Evolutionary conservation across 2,888 invertebrate species (phyloP), one percentile per base, ranked within the genome.

Genomic region (Drosophila mulleri): DNA sequence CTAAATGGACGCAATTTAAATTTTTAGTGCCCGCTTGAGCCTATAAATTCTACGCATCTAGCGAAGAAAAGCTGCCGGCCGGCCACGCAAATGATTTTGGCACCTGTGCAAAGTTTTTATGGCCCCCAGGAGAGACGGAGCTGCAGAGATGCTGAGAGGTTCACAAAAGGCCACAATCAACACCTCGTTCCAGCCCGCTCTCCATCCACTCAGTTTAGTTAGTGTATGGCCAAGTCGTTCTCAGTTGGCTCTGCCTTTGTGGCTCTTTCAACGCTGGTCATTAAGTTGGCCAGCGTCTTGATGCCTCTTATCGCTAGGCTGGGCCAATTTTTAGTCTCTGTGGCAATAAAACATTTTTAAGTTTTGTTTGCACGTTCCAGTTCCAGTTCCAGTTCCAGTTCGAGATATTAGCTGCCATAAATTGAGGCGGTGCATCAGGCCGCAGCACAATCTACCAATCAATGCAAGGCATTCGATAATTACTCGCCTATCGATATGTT

Each of bases 1-100:
- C 84, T 84, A 84, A 84, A 84, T 84, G 88, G 85, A 75, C 56
- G 83, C 83, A 81, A 85, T 84, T 84, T 85, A 81, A 84, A 88
- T 83, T 88, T 84, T 85, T 88, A 84, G 83, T 81, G 81, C 83
- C 84, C 44, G 52, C 72, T 52, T 60, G 72, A 69, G 77, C 68
- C 85, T 69, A 88, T 88, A 88, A 84, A 84, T 88, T 81, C 74
- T 65, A 67, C 75, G 48, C 72, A 67, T 63, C 79, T 75, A 78
- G 75, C 75, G 26, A 41, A 58, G 62, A 20, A 39, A 29, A 59
- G 37, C 72, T 48, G 59, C 48, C 45, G 37, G 45, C 50, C 18
- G 32, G 56, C 47, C 20, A 52, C 59, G 48, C 60, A 71, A 67
- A 66, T 79, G 68, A 67, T 78, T 79, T 79, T 79, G 79, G 79